Evolutionary conservation across 2,888 invertebrate genomes (phyloP).

Genomic region (Reticulitermes lucifugus): DNA sequence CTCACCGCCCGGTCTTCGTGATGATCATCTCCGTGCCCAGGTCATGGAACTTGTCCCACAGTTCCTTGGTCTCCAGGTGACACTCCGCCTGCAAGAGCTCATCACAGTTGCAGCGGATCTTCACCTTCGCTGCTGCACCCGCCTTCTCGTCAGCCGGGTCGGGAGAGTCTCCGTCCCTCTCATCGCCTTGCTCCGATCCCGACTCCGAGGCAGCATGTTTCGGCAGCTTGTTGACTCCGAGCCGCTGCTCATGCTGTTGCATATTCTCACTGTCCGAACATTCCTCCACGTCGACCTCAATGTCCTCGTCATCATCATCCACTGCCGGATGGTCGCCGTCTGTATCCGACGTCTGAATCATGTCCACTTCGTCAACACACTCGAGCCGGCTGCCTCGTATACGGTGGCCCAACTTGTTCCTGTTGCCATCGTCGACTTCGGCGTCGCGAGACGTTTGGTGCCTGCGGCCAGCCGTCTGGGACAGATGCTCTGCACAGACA

Average conservation of each 20-base stretch:
- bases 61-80: slow-evolving; percentile 82
- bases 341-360: slow-evolving; percentile 52
- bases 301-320: slow-evolving; percentile 69
- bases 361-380: slow-evolving; percentile 60
- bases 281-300: slow-evolving; percentile 78
- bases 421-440: slow-evolving; percentile 62
- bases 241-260: background rate
- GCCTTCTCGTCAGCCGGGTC: slow-evolving; percentile 52
- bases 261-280: slow-evolving; percentile 73
- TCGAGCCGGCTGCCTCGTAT: background rate
- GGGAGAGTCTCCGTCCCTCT: slow-evolving; percentile 46
- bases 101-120: slow-evolving; percentile 74
- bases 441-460: background rate
- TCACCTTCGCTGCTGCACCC: slow-evolving; percentile 60
- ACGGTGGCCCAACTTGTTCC: slow-evolving; percentile 58
- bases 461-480: slow-evolving; percentile 42
- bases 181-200: slow-evolving; percentile 51
- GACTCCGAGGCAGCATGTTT: slow-evolving; percentile 37
- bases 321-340: slow-evolving; percentile 32
- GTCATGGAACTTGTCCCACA: slow-evolving; percentile 85
- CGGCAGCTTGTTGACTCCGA: background rate
- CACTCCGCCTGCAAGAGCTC: slow-evolving; percentile 75
- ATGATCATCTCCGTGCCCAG: slow-evolving; percentile 89
- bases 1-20: slow-evolving; percentile 84
- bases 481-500: slow-evolving; percentile 40